These are phyloP conservation scores for Lordiphosa andalusiaca DNA, from an alignment of 2,888 invertebrate species.

Conservation along the genomic window DNA sequence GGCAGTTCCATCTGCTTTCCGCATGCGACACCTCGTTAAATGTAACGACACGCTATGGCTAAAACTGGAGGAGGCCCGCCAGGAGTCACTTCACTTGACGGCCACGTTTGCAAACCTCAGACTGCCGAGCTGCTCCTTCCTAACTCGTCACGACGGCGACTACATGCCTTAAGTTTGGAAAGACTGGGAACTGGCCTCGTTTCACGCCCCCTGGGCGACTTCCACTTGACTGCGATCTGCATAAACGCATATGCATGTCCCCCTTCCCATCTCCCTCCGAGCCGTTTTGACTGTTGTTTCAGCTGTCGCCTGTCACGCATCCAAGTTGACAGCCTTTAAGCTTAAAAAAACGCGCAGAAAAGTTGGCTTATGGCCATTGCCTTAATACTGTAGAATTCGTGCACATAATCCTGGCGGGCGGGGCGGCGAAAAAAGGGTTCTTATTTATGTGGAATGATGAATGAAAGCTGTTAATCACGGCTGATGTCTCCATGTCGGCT, in stretches of 20 bases:
- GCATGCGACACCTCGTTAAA: slow-evolving; percentile 73
- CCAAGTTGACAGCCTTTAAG: slow-evolving; percentile 34
- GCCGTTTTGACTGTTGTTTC: slow-evolving; percentile 29
- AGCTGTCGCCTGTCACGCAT: slow-evolving; percentile 46
- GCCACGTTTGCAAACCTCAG: slow-evolving; percentile 38
- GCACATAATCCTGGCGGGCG: not conserved
- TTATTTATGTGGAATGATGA: slow-evolving; percentile 7
- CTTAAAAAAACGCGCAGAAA: slow-evolving; percentile 7
- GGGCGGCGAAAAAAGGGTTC: slow-evolving; percentile 4
- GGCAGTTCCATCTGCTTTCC: slow-evolving; percentile 61
- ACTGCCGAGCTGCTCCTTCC: slow-evolving; percentile 18
- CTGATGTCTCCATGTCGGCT: too few relatives aligned
- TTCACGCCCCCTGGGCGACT: slow-evolving; percentile 39
- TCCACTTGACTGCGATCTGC: slow-evolving; percentile 70
- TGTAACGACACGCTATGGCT: slow-evolving; percentile 65
- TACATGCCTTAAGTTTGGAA: slow-evolving; percentile 38
- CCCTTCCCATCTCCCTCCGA: not conserved
- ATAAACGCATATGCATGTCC: slow-evolving; percentile 53
- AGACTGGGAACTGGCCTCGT: slow-evolving; percentile 54
- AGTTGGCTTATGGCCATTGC: slow-evolving; percentile 5
- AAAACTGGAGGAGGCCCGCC: slow-evolving; percentile 33
- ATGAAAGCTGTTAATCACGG: slow-evolving; percentile 2
- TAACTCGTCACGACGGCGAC: slow-evolving; percentile 23
- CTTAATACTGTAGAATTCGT: slow-evolving; percentile 6
- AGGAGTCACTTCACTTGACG: slow-evolving; percentile 41